Percentiles rank a stretch among this genome's conserved stretches.
phyloP scores from a whole-genome alignment of 2,888 invertebrate species.

The Thymelicus acteon region DNA sequence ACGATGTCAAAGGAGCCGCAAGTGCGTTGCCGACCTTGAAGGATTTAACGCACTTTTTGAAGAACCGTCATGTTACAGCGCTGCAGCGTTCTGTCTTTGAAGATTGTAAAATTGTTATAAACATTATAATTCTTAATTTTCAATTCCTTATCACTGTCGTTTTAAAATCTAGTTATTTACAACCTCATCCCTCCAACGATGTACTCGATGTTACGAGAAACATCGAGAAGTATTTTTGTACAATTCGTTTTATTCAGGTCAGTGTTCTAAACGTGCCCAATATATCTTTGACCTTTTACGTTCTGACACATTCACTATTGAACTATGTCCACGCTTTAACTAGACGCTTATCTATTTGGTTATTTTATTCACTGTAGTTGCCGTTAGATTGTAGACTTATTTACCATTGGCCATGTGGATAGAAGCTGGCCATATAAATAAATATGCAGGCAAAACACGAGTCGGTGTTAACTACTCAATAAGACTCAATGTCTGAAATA shows the following conservation, averaged over 20 bases:
- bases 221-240: background rate
- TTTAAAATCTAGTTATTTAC: background rate
- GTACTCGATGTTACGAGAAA: background rate
- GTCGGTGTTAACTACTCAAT: too few species aligned
- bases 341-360: conserved; percentile 5
- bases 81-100: too few species aligned
- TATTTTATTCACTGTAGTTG: background rate
- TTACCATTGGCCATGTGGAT: background rate
- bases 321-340: background rate
- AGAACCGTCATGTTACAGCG: too few species aligned
- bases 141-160: too few species aligned
- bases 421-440: too few species aligned
- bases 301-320: conserved; percentile 1
- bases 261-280: conserved; percentile 10
- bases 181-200: background rate
- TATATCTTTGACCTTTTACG: conserved; percentile 16
- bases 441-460: too few species aligned
- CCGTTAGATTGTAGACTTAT: background rate
- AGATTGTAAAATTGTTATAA: too few species aligned
- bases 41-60: too few species aligned
- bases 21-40: too few species aligned
- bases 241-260: conserved; percentile 1
- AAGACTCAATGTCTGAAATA: too few species aligned
- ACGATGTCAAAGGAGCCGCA: too few species aligned
- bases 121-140: too few species aligned